phyloP scores from a whole-genome alignment of 2,797 vertebrate genomes.

The Apodemus agrarius region DNA sequence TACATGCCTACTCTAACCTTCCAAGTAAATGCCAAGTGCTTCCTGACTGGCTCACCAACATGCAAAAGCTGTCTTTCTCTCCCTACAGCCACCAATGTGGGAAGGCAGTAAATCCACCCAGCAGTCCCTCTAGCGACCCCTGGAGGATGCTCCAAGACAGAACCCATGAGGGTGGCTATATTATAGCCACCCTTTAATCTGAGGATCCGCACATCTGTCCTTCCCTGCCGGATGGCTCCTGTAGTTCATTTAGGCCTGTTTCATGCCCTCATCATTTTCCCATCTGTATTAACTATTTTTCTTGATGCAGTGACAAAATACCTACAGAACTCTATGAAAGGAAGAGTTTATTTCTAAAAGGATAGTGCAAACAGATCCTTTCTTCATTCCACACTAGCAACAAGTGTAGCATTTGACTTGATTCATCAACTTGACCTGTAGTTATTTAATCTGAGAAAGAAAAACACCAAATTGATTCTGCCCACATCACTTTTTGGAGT shows the following conservation, averaged over 20 bases:
- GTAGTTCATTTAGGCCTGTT: background rate
- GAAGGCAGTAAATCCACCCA: background rate
- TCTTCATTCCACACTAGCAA: background rate
- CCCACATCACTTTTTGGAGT: background rate
- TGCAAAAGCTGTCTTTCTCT: background rate
- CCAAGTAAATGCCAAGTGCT: background rate
- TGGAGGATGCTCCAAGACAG: background rate
- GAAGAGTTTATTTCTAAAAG: background rate
- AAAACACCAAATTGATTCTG: background rate
- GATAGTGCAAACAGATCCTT: no score
- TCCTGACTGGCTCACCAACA: background rate
- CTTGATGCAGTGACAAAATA: background rate
- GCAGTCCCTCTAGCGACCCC: background rate
- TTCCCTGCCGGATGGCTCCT: background rate
- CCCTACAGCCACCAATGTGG: background rate
- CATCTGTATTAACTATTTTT: background rate
- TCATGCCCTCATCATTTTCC: background rate
- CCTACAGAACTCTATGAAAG: background rate
- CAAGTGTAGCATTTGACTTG: background rate
- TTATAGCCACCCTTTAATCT: background rate
- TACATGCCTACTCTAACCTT: background rate
- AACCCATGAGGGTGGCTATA: background rate
- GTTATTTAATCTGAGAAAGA: background rate
- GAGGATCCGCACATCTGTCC: accelerated
- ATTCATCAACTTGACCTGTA: background rate